Percentiles rank a stretch among this genome's conserved stretches.
Evolutionary conservation across 2,797 vertebrate genomes (phyloP).

Genomic region (Lemur catta): DNA sequence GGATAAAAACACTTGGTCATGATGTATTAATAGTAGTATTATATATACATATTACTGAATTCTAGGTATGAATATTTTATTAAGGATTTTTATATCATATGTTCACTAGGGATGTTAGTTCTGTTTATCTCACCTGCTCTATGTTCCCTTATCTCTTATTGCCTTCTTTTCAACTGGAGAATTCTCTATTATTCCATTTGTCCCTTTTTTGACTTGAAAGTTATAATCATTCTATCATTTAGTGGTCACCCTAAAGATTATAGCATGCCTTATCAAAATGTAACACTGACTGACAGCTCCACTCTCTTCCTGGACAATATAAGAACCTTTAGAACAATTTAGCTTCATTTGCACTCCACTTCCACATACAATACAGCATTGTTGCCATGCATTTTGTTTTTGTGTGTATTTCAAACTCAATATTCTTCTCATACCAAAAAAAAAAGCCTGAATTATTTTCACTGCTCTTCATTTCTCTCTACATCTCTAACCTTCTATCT

Average conservation of each 20-base stretch:
- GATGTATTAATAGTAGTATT: neutral
- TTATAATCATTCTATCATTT: neutral
- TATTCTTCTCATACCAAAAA: neutral
- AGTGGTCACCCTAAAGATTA: neutral
- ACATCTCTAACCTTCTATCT: neutral
- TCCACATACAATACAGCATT: neutral
- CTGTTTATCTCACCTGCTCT: neutral
- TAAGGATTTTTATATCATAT: too few relatives aligned
- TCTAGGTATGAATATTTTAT: neutral
- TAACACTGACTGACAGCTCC: neutral
- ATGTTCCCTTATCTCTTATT: neutral
- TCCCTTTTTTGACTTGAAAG: neutral
- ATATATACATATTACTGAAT: neutral
- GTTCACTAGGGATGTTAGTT: neutral
- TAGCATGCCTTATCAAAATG: neutral
- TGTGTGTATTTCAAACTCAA: neutral
- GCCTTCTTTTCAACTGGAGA: neutral
- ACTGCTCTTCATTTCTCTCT: neutral
- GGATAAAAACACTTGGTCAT: neutral
- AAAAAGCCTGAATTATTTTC: neutral
- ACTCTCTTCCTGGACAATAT: neutral
- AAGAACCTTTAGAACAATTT: neutral
- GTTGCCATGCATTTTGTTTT: neutral
- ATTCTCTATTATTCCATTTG: neutral
- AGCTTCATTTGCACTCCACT: neutral